These are phyloP conservation scores for Dryocosmus kuriphilus DNA, from an alignment of 2,888 invertebrate genomes.

Conservation along the genomic window DNA sequence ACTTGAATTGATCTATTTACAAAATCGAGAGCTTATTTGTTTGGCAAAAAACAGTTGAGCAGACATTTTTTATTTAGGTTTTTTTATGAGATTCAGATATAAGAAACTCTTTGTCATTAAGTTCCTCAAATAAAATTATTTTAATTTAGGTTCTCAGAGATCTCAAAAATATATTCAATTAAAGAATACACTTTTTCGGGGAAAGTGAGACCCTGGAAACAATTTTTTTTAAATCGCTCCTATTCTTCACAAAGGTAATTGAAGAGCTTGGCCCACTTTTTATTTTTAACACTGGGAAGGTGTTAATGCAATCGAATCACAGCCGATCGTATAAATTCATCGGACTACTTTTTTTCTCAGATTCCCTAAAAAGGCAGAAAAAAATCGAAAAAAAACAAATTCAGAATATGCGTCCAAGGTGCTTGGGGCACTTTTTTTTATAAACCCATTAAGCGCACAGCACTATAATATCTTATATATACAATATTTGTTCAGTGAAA, in stretches of 20 bases:
- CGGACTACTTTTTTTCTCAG: neutral
- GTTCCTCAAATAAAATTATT: neutral
- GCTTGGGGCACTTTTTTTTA: neutral
- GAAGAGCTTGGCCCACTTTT: neutral
- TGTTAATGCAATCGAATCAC: slow-evolving; percentile 5
- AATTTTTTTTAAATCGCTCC: neutral
- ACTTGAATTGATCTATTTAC: neutral
- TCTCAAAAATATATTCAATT: neutral
- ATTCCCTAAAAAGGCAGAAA: neutral
- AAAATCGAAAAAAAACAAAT: neutral
- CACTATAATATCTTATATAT: neutral
- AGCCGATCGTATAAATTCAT: slow-evolving; percentile 13
- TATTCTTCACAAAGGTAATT: neutral
- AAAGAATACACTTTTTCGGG: neutral
- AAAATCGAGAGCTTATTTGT: neutral
- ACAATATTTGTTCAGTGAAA: neutral
- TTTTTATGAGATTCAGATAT: neutral
- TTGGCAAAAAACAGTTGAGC: slow-evolving; percentile 3
- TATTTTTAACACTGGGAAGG: neutral
- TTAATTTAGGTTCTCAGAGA: neutral
- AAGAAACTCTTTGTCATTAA: neutral
- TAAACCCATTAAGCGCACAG: neutral
- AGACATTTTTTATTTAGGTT: neutral
- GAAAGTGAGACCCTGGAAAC: neutral
- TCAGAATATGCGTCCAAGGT: neutral